Evolutionary conservation across 1,140 invertebrate species (phyloP), one percentile per base, ranked within the genome.

Genomic region (Anoplolepis gracilipes): DNA sequence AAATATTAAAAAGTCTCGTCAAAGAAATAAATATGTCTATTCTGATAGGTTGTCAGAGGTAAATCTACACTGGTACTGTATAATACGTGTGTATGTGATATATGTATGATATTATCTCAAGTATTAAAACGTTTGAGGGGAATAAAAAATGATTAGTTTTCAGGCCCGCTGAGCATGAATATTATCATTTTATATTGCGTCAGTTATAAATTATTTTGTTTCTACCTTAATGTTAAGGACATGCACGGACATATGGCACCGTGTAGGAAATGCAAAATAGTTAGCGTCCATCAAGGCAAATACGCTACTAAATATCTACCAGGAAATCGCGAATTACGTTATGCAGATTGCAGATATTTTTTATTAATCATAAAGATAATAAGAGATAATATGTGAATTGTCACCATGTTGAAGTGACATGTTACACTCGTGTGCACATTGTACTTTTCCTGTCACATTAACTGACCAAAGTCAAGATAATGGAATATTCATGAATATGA

Each of bases 351-450:
- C 39, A 59, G 42, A 64, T 84, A 42, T 84, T 72, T 59, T 61
- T 84, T 55, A 82, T 85, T 62, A 85, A 85, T 85, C 49, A 82
- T 55, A n/a, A 69, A 33, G 8, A n/a, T 46, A 69, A 57, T 39
- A 53, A 42, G 25, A 65, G 62, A 69, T 46, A 65, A 69, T 59
- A 53, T 46, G 11, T 36, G 11, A 30, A 42, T 46, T 70, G 65
- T 70, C 78, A 19, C 36, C 53, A 81, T 28, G 76, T 13, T 78
- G 6, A 39, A 70, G 53, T 25, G 30, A 39, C 25, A 33, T 19
- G 64, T 10, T 7, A 6, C 16, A 11, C 53, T 49, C n/a, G 11
- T 22, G 42, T 62, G 46, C 33, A 49, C 46, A 36, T 78, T 79
- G 19, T 65, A 30, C 25, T 81, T 70, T 70, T 46, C 10, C 16